Evolutionary conservation across 2,888 invertebrate species (phyloP).

Genomic region (Drosophila kanekoi): DNA sequence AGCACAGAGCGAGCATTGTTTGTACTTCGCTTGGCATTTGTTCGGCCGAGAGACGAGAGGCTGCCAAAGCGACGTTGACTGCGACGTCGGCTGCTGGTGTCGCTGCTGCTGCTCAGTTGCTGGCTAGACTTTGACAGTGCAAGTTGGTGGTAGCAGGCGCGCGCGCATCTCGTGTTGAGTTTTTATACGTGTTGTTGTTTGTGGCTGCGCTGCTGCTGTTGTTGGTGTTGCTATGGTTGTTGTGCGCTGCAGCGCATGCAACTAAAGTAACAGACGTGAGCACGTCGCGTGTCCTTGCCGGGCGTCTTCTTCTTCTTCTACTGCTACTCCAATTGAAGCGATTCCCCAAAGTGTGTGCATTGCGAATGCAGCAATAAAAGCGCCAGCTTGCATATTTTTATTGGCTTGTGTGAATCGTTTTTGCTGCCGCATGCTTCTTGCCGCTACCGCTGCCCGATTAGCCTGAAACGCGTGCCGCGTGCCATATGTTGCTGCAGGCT

Average conservation of each 20-base stretch:
- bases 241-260: slow-evolving; percentile 38
- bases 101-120: slow-evolving; percentile 68
- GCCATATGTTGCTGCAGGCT: slow-evolving; percentile 13
- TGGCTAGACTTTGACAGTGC: slow-evolving; percentile 81
- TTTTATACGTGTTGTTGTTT: slow-evolving; percentile 35
- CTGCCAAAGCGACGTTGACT: slow-evolving; percentile 44
- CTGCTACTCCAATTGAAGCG: slow-evolving; percentile 9
- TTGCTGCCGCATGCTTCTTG: slow-evolving; percentile 1
- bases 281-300: slow-evolving; percentile 51
- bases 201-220: slow-evolving; percentile 28
- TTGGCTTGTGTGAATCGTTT: slow-evolving; percentile 6
- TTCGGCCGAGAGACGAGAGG: slow-evolving; percentile 56
- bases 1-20: slow-evolving; percentile 21
- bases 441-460: too few species aligned
- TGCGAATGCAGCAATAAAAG: slow-evolving; percentile 27
- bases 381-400: slow-evolving; percentile 16
- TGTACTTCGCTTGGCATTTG: slow-evolving; percentile 41
- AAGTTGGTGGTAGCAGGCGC: slow-evolving; percentile 46
- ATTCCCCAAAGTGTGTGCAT: slow-evolving; percentile 20
- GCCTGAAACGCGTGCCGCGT: slow-evolving; percentile 2
- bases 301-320: slow-evolving; percentile 29
- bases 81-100: slow-evolving; percentile 37
- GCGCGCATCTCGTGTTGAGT: slow-evolving; percentile 35
- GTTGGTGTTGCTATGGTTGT: slow-evolving; percentile 15
- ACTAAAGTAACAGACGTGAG: slow-evolving; percentile 24